Base-by-base conservation (phyloP, 92 coral and sea anemone species). In the Diadumene lineata region DNA sequence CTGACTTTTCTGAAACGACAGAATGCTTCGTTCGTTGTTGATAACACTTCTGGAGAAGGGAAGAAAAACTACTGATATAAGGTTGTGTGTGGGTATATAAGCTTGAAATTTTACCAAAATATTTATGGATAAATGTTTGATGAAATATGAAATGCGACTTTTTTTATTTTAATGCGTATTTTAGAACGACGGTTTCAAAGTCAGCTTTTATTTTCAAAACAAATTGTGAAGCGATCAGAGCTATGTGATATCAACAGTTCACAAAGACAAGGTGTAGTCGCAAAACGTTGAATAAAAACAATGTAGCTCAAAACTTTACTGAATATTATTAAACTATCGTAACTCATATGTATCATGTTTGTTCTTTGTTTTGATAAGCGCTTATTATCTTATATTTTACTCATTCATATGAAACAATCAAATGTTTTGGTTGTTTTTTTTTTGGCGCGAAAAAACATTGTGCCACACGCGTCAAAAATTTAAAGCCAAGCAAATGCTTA, bases 121-220 rank as follows among this genome's bases (percentile, higher is more conserved):
- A 8, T 1, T 8, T 2, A 23, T 66, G 22, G 48, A 66, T 66
- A 66, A 66, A 66, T 66, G 17, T 34, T 66, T 0, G 31, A 66
- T 51, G n/a, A 66, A 66, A 66, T 66, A 66, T 66, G 2, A 66
- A 66, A 34, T 66, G 51, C 70, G 70, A 48, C 17, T 66, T 66
- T 66, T 66, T 34, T 61, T 61, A 61, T 61, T 61, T 61, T 61
- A 34, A 53, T 53, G 58, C 58, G 58, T 23, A 53, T 53, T 53
- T 53, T 53, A 2, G 18, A 66, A 66, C 70, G 70, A 66, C 31
- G 70, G 43, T n/a, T 24, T 66, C 34, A 29, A 66, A 66, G 44
- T 66, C 50, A 62, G 66, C 24, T 23, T 27, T n/a, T n/a, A n/a
- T n/a, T n/a, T n/a, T n/a, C n/a, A n/a, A n/a, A n/a, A n/a, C n/a